These are phyloP conservation scores for Toxonevra muliebris DNA, from an alignment of 2,888 invertebrate genomes.

Conservation along the genomic window DNA sequence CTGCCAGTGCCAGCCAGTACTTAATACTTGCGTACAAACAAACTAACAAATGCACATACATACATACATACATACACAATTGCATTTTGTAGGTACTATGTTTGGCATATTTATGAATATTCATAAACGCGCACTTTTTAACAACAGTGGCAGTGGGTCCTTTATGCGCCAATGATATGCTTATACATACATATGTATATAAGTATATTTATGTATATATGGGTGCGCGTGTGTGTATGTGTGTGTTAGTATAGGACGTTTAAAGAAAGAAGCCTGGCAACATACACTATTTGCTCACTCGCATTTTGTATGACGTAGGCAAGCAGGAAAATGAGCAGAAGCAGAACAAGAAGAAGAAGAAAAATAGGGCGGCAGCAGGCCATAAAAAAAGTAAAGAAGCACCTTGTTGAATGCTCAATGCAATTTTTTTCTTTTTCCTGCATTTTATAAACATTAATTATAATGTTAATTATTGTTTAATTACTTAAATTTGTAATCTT, in stretches of 20 bases:
- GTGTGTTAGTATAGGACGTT: neutral
- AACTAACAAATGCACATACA: too few relatives aligned
- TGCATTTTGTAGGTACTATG: too few relatives aligned
- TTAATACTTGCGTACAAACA: neutral
- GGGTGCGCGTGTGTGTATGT: slow-evolving; percentile 10
- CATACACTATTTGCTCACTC: slow-evolving; percentile 12
- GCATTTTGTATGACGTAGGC: slow-evolving; percentile 20
- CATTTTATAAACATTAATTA: too few relatives aligned
- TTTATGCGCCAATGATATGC: neutral
- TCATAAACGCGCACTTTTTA: slow-evolving; percentile 16
- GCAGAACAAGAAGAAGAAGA: slow-evolving; percentile 30
- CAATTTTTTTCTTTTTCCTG: too few relatives aligned
- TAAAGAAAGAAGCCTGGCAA: neutral
- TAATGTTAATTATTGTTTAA: too few relatives aligned
- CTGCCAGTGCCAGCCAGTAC: slow-evolving; percentile 7
- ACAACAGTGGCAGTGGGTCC: slow-evolving; percentile 9
- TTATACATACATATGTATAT: neutral
- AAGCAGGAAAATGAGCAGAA: slow-evolving; percentile 16
- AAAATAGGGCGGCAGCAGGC: slow-evolving; percentile 37
- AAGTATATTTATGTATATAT: slow-evolving; percentile 18
- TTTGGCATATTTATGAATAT: neutral
- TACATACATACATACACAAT: too few relatives aligned
- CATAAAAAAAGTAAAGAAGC: slow-evolving; percentile 39
- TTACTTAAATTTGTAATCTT: too few relatives aligned
- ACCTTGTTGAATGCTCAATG: slow-evolving; percentile 53